Percentiles rank a stretch among this genome's conserved stretches.
Evolutionary conservation across 2,113 vertebrate genomes (phyloP).

Genomic region (Toxotes chatareus): DNA sequence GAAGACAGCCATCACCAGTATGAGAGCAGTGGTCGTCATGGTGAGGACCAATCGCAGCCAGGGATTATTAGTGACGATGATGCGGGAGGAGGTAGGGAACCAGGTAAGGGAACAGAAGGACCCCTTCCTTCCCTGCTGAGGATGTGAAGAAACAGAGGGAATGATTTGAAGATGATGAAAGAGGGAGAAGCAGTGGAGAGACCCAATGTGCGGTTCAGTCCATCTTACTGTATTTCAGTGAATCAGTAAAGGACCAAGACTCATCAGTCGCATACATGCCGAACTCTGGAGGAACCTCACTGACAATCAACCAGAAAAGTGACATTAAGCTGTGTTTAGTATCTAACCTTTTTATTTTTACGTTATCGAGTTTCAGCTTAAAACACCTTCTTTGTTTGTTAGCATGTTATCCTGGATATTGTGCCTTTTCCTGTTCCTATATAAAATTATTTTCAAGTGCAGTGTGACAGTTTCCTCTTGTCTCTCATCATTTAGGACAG

Average conservation of each 20-base stretch:
- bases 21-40: conserved; percentile 91
- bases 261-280: background rate
- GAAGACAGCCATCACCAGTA: conserved; percentile 95
- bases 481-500: background rate
- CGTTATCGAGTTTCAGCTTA: background rate
- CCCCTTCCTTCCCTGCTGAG: conserved; percentile 93
- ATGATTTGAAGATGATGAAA: conserved; percentile 10
- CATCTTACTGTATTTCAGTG: too few relatives aligned
- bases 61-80: conserved; percentile 93
- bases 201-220: background rate
- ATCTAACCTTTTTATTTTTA: background rate
- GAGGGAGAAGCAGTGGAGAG: conserved; percentile 6
- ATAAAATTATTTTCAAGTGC: background rate
- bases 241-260: too few relatives aligned
- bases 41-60: conserved; percentile 95
- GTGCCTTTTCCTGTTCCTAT: background rate
- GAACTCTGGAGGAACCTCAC: background rate
- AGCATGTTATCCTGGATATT: background rate
- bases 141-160: conserved; percentile 31
- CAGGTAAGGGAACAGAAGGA: conserved; percentile 88
- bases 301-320: background rate
- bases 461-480: background rate
- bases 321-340: background rate
- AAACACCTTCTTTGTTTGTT: background rate
- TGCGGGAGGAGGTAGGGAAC: conserved; percentile 90